Conservation (phyloP, 2,888 invertebrate genomes). For the Hololepta plana region DNA sequence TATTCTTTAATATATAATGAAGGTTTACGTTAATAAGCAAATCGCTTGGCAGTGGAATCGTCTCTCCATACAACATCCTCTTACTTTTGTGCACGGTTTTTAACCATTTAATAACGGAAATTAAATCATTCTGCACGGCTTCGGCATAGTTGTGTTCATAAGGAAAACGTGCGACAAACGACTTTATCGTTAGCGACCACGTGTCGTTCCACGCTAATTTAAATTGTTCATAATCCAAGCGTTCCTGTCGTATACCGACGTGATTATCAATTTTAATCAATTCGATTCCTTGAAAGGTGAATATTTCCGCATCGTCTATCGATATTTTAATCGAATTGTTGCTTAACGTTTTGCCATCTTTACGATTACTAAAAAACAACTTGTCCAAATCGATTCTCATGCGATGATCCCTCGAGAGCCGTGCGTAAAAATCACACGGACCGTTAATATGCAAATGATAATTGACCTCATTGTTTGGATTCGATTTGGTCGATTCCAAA, state of each 20-base stretch:
- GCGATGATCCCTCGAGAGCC: no score
- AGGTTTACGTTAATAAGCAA: slow-evolving; percentile 59
- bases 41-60: slow-evolving; percentile 70
- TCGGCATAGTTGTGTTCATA: slow-evolving; percentile 77
- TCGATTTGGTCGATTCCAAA: no score
- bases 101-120: slow-evolving; percentile 89
- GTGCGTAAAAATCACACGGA: no score
- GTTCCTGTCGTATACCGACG: slow-evolving; percentile 47
- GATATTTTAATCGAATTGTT: slow-evolving; percentile 34
- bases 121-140: slow-evolving; percentile 72
- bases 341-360: slow-evolving; percentile 21
- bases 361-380: slow-evolving; percentile 9
- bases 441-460: no score
- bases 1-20: slow-evolving; percentile 4
- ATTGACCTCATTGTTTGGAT: no score
- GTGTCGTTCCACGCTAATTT: slow-evolving; percentile 46
- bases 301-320: slow-evolving; percentile 54
- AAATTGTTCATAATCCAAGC: slow-evolving; percentile 59
- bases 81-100: slow-evolving; percentile 61
- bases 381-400: no score
- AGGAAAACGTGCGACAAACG: slow-evolving; percentile 43
- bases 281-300: slow-evolving; percentile 49
- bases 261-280: slow-evolving; percentile 41
- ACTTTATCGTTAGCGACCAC: slow-evolving; percentile 45
- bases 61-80: slow-evolving; percentile 47